Conservation (phyloP, 1,140 invertebrate genomes). For the Meloidogyne exigua region DNA sequence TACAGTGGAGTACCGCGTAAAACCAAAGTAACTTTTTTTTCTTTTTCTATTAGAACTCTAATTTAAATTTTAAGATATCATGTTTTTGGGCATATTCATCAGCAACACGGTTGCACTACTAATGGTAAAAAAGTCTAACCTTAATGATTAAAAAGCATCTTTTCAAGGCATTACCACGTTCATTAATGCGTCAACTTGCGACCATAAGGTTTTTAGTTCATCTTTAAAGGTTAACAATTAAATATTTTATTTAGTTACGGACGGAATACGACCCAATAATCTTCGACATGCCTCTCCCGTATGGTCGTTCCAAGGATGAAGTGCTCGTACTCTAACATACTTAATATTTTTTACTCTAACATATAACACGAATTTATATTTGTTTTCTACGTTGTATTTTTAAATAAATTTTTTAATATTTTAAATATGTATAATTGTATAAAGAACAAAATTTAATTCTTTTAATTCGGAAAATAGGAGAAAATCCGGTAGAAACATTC, state of each 20-base stretch:
- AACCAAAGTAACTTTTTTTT: slow-evolving; percentile 57
- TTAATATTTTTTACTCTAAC: too few species aligned
- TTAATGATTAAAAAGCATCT: background rate
- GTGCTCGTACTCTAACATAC: background rate
- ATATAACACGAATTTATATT: too few species aligned
- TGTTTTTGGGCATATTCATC: slow-evolving; percentile 53
- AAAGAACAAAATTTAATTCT: too few species aligned
- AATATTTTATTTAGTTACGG: slow-evolving; percentile 20
- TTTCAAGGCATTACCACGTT: slow-evolving; percentile 37
- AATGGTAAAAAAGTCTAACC: slow-evolving; percentile 26
- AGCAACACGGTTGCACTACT: slow-evolving; percentile 46
- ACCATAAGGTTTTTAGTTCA: slow-evolving; percentile 34
- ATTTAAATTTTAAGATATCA: slow-evolving; percentile 66
- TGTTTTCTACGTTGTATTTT: too few species aligned
- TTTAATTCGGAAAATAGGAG: too few species aligned
- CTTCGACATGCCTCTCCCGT: slow-evolving; percentile 48
- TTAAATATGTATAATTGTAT: too few species aligned
- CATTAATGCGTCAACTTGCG: slow-evolving; percentile 43
- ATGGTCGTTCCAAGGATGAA: slow-evolving; percentile 43
- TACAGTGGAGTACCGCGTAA: slow-evolving; percentile 76
- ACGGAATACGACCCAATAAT: slow-evolving; percentile 46
- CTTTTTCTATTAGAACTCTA: background rate
- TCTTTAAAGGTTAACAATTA: background rate
- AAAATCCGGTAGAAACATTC: too few species aligned
- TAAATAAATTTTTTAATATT: too few species aligned